Percentiles rank a stretch among this genome's conserved stretches.
Evolutionary conservation across 2,113 vertebrate species (phyloP).

Genomic region (Campylomormyrus numenius): DNA sequence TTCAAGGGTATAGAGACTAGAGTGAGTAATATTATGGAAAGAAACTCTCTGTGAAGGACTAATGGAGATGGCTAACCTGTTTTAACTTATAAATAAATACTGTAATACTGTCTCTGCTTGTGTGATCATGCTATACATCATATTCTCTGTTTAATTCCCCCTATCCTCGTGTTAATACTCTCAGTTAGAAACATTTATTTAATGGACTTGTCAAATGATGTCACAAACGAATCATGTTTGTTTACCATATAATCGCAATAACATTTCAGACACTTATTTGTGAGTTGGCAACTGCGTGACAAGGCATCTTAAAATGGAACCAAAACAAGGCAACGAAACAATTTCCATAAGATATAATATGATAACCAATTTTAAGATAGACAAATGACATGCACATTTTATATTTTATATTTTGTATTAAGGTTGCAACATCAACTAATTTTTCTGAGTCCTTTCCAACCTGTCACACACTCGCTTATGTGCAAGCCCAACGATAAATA

Average conservation of each 20-base stretch:
- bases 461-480: conserved; percentile 20
- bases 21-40: conserved; percentile 3
- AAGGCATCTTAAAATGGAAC: not conserved
- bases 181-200: not conserved
- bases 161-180: not conserved
- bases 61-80: not conserved
- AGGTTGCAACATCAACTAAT: not conserved
- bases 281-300: not conserved
- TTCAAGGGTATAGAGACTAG: not conserved
- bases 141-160: not conserved
- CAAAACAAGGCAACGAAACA: not conserved
- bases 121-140: conserved; percentile 6
- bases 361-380: not conserved
- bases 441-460: conserved; percentile 8
- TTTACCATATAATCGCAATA: not conserved
- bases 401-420: not conserved
- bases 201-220: not conserved
- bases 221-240: not conserved
- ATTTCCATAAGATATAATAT: not conserved
- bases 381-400: not conserved
- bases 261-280: not conserved
- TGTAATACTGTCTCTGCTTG: conserved; percentile 12
- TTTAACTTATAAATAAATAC: conserved; percentile 25
- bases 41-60: not conserved
- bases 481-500: conserved; percentile 23